phyloP scores from a whole-genome alignment of 2,113 vertebrate species.

The Protobothrops mucrosquamatus region DNA sequence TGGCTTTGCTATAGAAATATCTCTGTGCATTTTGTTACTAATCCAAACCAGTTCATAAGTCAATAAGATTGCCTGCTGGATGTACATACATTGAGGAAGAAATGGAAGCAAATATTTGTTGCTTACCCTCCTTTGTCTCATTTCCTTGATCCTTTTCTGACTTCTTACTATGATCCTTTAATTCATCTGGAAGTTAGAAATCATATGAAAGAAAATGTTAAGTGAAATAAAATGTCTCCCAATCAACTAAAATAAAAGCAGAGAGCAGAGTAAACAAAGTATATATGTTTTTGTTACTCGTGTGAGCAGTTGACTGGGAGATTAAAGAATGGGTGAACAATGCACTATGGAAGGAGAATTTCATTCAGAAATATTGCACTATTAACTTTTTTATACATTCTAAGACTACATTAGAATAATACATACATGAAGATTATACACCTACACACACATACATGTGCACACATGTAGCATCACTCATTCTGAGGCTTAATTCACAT shows the following conservation, averaged over 20 bases:
- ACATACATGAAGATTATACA: neutral
- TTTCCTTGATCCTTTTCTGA: slow-evolving; percentile 67
- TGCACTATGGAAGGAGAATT: no score
- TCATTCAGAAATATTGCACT: no score
- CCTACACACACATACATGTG: neutral
- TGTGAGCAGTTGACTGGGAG: neutral
- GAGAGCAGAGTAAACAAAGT: neutral
- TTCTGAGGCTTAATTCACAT: neutral
- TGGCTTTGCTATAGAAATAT: neutral
- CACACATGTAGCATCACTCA: neutral
- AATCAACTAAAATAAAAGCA: slow-evolving; percentile 5
- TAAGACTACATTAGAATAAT: no score
- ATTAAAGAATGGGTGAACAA: no score
- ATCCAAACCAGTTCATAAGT: neutral
- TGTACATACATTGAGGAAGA: slow-evolving; percentile 30
- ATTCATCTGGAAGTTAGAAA: slow-evolving; percentile 70
- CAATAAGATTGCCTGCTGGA: neutral
- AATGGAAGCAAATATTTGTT: slow-evolving; percentile 31
- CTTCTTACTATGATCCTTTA: slow-evolving; percentile 69
- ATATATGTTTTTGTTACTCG: neutral
- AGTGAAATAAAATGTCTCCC: slow-evolving; percentile 25
- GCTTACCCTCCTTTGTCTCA: slow-evolving; percentile 76
- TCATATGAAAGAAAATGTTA: slow-evolving; percentile 38
- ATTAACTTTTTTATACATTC: no score
- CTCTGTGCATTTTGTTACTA: neutral